These are phyloP conservation scores for Zoanthus solanderi DNA, from an alignment of 92 coral and sea anemone species.

Conservation along the genomic window DNA sequence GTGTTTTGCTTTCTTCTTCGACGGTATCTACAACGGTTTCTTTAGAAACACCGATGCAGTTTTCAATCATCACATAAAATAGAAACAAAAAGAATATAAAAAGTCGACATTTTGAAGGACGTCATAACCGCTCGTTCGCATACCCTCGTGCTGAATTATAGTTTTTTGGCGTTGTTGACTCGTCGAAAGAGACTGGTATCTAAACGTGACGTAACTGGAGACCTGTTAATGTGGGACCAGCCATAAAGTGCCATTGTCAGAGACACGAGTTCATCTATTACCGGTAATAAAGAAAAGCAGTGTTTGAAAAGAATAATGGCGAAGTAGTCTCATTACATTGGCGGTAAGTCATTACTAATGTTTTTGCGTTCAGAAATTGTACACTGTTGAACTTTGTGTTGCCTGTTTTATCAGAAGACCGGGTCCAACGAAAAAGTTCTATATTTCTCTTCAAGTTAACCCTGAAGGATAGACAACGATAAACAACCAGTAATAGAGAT, in stretches of 20 bases:
- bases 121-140: too few species aligned
- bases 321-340: slow-evolving; percentile 38
- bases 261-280: slow-evolving; percentile 73
- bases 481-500: not conserved
- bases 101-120: too few species aligned
- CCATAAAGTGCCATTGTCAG: slow-evolving; percentile 19
- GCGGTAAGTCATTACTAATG: slow-evolving; percentile 22
- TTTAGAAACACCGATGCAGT: too few species aligned
- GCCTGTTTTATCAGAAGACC: not conserved
- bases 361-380: not conserved
- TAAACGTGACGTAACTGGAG: slow-evolving; percentile 23
- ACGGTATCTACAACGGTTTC: too few species aligned
- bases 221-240: slow-evolving; percentile 47
- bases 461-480: not conserved
- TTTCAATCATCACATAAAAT: too few species aligned
- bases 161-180: too few species aligned
- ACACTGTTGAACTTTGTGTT: too few species aligned
- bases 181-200: slow-evolving; percentile 18
- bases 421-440: not conserved
- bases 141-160: too few species aligned
- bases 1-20: too few species aligned
- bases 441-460: not conserved
- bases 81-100: too few species aligned
- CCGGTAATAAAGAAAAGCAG: slow-evolving; percentile 43
- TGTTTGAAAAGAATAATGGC: slow-evolving; percentile 74